Base-by-base conservation (phyloP, 2,888 invertebrate species). In the Erynnis tages region DNA sequence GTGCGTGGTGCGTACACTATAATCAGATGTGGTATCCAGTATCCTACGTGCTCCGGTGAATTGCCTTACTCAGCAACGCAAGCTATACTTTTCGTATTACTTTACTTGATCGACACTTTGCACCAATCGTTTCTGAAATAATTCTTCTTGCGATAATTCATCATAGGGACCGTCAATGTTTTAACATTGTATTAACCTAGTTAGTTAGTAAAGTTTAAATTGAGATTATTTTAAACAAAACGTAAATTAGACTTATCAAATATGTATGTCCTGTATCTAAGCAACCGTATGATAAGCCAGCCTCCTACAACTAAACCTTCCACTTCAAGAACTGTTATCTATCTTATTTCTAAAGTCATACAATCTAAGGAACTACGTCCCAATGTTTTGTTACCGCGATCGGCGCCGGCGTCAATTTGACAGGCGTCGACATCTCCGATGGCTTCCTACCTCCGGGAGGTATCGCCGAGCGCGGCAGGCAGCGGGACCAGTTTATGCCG, bases 401-500 rank as follows among this genome's bases (percentile, higher is more conserved):
- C 2, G 30, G 13, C n/a, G 11, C 21, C 11, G 17, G 30, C 17
- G 45, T 50, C 40, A 48, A 30, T 54, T 45, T 55, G 57, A 56
- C 47, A 57, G 56, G 44, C 47, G 40, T 37, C 27, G 54, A 49
- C 50, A 54, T 53, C 53, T 58, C 41, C 54, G 55, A 56, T 52
- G 58, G 52, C 77, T 79, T 79, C 79, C 73, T 79, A 79, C 74
- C 73, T 75, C 76, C 64, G 67, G 65, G 67, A 65, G 66, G 70
- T 70, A 70, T 63, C 63, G 60, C 58, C 69, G 64, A 57, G 66
- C 67, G 67, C 68, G 69, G 65, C 66, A 62, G 68, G 73, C 72
- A 73, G 75, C 71, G 76, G 66, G 87, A 88, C 88, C 88, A 87
- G 88, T 88, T 88, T 89, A 86, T 84, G 84, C 87, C 84, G 87